Evolutionary conservation across 1,140 invertebrate species (phyloP), one percentile per base, ranked within the genome.

Genomic region (Trachymyrmex cornetzi): DNA sequence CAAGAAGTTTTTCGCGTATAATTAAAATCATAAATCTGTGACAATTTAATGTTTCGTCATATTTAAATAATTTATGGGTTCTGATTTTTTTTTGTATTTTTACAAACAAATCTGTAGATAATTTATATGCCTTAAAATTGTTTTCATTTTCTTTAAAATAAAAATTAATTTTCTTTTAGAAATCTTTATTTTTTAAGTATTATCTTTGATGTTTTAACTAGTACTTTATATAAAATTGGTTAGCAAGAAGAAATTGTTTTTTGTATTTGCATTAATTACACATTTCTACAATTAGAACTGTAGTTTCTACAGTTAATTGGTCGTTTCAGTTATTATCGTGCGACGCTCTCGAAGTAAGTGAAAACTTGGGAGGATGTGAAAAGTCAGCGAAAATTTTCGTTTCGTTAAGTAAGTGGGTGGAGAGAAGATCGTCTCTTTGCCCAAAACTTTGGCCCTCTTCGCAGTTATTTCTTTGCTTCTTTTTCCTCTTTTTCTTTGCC

Each of bases 301-400:
- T 57, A 59, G 16, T n/a, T 16, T 57, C 38, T 48, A 19, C 86
- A 71, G 24, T 67, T 30, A 63, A 75, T 69, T 69, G 80, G n/a
- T 27, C 4, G 27, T 55, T 63, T 30, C 34, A 48, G 24, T 61
- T 55, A 67, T 69, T 71, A 57, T 34, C 57, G 27, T 34, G 34
- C 30, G 1, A 38, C 14, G 27, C 2, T 30, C 14, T 38, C 48
- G 14, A 48, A 84, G 50, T 84, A 84, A 74, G 59, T 74, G 67
- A 87, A 82, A 81, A 82, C 57, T 86, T 30, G 44, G 48, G 11
- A 59, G 30, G 22, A 82, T 57, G 75, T 66, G 63, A 63, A 86
- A 77, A 88, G 71, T 86, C 69, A 48, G 55, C 50, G 19, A 5
- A 44, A 80, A 86, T 75, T 80, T 88, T 75, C 59, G 50, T 82